Evolutionary conservation across 2,888 invertebrate species (phyloP), one percentile per base, ranked within the genome.

Genomic region (Eulithis prunata): DNA sequence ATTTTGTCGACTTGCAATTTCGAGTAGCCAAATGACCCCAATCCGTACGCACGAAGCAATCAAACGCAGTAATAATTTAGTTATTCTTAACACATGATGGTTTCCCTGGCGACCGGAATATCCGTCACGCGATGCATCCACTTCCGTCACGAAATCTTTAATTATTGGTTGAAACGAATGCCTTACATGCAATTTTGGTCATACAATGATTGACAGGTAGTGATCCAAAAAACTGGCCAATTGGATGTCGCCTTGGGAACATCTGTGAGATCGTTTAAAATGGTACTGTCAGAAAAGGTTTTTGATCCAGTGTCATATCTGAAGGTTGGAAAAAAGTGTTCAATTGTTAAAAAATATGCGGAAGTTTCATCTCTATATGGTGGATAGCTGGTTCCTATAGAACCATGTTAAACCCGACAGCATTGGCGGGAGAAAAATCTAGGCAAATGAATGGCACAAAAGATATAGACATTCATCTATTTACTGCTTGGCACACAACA

Each of bases 121-220:
- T 0, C 49, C 67, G 63, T 62, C 70, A 70, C 68, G 70, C 68
- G 61, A 68, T 53, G 43, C 61, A 12, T 5, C 8, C 11, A 57
- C 64, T 68, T 70, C 70, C 68, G 68, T 46, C 68, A 66, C 68
- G 70, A 68, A 41, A 57, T 49, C 38, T 10, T 12, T 59, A 66
- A 66, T 70, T 64, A 59, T 51, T 62, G 21, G 21, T 58, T 36
- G 52, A 56, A 66, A 60, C 54, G 52, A 43, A 61, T 52, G 36
- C 10, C n/a, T 28, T 47, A 62, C 65, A 66, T 66, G 64, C 66
- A 10, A 62, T 56, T 68, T 64, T 32, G 63, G 63, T 61, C 46
- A 57, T 60, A 45, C 51, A 56, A 64, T 51, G 59, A 65, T 32
- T 46, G 52, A 36, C 38, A 47, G 46, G 13, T 14, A 57, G 13